Base-by-base conservation (phyloP, 2,888 invertebrate genomes). In the Acleris sparsana region DNA sequence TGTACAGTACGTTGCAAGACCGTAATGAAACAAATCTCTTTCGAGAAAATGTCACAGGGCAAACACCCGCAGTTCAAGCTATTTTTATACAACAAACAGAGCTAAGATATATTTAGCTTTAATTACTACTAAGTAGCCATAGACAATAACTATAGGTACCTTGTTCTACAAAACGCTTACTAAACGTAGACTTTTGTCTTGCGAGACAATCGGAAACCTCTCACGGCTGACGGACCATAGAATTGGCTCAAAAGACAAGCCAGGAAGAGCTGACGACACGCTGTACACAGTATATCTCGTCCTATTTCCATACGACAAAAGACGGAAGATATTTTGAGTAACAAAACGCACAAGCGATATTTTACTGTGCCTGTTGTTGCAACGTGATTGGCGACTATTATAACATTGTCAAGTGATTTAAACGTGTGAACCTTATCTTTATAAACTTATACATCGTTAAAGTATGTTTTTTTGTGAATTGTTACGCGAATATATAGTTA, bases 351-450 rank as follows among this genome's bases (percentile, higher is more conserved):
- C 44, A n/a, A 3, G 33, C 7, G 33, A 33, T 33, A 9, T 9
- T 56, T 51, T 29, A 52, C 22, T 43, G 39, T 39, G 48, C 43
- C 39, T 53, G 52, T 53, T 61, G 44, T 46, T 25, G 25, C 55
- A 43, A 20, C 20, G 29, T 18, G 44, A 61, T 65, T 65, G 43
- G 60, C 65, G 55, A 56, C 49, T 29, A 56, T 44, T 20, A 25
- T 33, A 25, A 49, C 60, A 56, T 49, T 44, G 48, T 5, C 49
- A 48, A 39, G 48, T 25, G 53, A 48, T 29, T 11, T 25, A 16
- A 17, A 48, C 53, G 49, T 49, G 59, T 58, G 65, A 46, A 55
- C 65, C 65, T 60, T 51, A 33, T 49, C 22, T 49, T 53, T 18
- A 48, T n/a, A n/a, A n/a, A n/a, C n/a, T n/a, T n/a, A n/a, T n/a